Percentiles rank a stretch among this genome's conserved stretches.
Conservation (phyloP, 2,113 vertebrate species). For the Rousettus leschenaultii region DNA sequence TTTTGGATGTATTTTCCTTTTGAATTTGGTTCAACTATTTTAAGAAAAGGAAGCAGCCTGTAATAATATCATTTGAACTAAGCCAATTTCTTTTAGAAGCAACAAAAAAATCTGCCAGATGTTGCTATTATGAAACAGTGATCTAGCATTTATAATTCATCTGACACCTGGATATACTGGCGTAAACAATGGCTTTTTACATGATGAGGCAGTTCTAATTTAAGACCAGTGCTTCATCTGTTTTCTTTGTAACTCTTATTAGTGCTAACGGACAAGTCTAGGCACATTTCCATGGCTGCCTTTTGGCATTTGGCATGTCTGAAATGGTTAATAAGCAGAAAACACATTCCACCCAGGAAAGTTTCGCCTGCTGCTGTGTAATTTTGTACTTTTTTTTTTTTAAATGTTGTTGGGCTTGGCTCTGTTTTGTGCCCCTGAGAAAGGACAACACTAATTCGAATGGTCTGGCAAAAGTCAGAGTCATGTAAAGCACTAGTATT, state of each 20-base stretch:
- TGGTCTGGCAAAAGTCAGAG: conserved; percentile 41
- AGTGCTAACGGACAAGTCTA: conserved; percentile 78
- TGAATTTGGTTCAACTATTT: conserved; percentile 64
- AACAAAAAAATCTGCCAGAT: conserved; percentile 82
- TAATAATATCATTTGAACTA: conserved; percentile 78
- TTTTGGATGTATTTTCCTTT: conserved; percentile 52
- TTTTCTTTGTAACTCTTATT: conserved; percentile 83
- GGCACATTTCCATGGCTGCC: conserved; percentile 71
- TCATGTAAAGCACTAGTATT: conserved; percentile 35
- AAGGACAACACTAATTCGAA: conserved; percentile 37
- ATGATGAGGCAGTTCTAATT: conserved; percentile 94
- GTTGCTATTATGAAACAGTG: conserved; percentile 84
- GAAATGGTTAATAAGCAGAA: conserved; percentile 61
- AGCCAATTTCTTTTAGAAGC: conserved; percentile 71
- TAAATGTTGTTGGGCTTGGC: conserved; percentile 11
- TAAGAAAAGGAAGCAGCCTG: conserved; percentile 76
- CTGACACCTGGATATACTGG: conserved; percentile 94
- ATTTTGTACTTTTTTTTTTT: conserved; percentile 40
- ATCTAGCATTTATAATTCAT: conserved; percentile 83
- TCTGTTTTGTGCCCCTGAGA: conserved; percentile 29
- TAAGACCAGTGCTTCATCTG: conserved; percentile 83
- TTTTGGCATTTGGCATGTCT: conserved; percentile 63
- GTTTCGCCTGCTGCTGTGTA: conserved; percentile 8
- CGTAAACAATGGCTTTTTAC: conserved; percentile 96
- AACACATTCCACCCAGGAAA: conserved; percentile 57